These are phyloP conservation scores for Salarias fasciatus DNA, from an alignment of 2,797 vertebrate genomes.

Conservation along the genomic window DNA sequence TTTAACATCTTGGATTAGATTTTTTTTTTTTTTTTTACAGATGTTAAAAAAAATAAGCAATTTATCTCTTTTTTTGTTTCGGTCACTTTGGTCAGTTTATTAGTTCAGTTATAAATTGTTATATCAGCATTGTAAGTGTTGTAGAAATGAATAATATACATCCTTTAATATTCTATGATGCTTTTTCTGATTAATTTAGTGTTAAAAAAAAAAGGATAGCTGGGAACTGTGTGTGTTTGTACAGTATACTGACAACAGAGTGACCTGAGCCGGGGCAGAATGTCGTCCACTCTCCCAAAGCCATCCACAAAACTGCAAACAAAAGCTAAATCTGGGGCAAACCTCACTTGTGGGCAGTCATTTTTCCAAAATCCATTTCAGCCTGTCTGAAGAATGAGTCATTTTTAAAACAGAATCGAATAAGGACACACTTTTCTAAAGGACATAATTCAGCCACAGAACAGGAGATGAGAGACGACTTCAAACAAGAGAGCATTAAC, in stretches of 20 bases:
- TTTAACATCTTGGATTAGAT: too few species aligned
- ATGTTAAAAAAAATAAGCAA: too few species aligned
- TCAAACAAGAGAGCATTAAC: conserved; percentile 9
- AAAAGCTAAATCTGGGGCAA: conserved; percentile 24
- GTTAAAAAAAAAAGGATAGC: too few species aligned
- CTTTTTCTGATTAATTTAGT: too few species aligned
- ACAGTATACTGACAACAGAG: neutral
- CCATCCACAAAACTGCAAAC: conserved; percentile 4
- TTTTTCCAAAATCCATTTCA: neutral
- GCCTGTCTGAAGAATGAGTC: neutral
- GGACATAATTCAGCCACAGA: too few species aligned
- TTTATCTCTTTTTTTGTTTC: too few species aligned
- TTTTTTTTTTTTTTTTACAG: too few species aligned
- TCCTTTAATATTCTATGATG: too few species aligned
- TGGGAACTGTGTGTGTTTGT: neutral
- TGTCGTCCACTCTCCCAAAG: conserved; percentile 12
- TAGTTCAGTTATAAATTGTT: too few species aligned
- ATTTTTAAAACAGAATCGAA: neutral
- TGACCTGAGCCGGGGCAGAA: neutral
- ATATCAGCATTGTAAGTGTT: too few species aligned
- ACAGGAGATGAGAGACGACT: neutral
- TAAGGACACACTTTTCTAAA: neutral
- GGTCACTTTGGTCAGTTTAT: too few species aligned
- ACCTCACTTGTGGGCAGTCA: neutral
- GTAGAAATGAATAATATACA: too few species aligned